These are phyloP conservation scores for Rhynchotus rufescens DNA, from an alignment of 2,797 vertebrate genomes.

Conservation along the genomic window DNA sequence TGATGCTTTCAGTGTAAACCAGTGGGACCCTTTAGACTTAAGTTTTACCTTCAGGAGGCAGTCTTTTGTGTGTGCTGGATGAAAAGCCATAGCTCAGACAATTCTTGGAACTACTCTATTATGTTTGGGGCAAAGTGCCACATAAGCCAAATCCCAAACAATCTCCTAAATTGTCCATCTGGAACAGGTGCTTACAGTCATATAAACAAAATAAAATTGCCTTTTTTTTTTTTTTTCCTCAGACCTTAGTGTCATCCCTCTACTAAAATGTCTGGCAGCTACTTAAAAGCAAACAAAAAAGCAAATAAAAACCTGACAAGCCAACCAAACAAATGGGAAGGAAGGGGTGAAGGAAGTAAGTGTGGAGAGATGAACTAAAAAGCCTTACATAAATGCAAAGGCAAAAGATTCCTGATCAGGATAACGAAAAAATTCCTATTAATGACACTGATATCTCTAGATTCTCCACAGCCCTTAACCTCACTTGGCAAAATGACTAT, in stretches of 20 bases:
- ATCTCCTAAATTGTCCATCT: constrained; percentile 43
- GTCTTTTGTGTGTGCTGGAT: constrained; percentile 24
- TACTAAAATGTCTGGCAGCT: not conserved
- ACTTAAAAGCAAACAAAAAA: not conserved
- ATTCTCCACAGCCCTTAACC: not conserved
- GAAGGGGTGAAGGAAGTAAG: not conserved
- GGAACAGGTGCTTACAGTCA: constrained; percentile 45
- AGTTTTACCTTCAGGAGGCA: constrained; percentile 41
- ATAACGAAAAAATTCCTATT: not conserved
- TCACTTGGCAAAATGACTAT: not conserved
- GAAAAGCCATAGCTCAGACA: constrained; percentile 39
- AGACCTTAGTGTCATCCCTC: not conserved
- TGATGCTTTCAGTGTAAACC: constrained; percentile 20
- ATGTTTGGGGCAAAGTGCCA: constrained; percentile 40
- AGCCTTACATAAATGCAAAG: not conserved
- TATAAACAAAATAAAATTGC: constrained; percentile 34
- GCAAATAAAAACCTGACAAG: not conserved
- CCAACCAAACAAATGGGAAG: not conserved
- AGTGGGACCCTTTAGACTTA: constrained; percentile 10
- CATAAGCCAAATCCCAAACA: constrained; percentile 31
- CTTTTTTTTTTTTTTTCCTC: not conserved
- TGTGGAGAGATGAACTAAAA: not conserved
- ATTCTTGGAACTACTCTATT: constrained; percentile 44
- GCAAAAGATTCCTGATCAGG: not conserved
- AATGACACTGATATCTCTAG: not conserved